A percentile compares a stretch with the other conserved stretches of the same genome.
These are phyloP conservation scores for Stercorarius parasiticus DNA, from an alignment of 2,113 vertebrate species.

Conservation along the genomic window DNA sequence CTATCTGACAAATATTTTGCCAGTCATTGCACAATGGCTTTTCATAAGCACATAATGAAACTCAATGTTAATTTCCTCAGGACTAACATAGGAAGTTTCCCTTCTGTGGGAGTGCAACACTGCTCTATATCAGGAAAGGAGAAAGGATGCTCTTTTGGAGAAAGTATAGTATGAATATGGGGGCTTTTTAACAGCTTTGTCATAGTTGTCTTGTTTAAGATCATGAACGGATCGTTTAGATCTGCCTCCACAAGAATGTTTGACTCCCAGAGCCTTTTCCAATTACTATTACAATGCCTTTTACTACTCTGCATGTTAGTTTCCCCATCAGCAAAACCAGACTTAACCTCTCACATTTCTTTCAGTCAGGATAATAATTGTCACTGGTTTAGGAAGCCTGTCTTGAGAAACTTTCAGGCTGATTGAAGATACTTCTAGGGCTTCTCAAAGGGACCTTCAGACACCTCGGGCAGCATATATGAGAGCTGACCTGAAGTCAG, in stretches of 20 bases:
- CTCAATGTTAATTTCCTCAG: background rate
- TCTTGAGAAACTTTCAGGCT: background rate
- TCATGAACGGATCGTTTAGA: background rate
- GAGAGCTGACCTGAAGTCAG: background rate
- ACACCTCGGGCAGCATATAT: background rate
- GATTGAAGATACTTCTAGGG: background rate
- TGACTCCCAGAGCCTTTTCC: background rate
- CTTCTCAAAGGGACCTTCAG: background rate
- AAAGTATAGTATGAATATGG: background rate
- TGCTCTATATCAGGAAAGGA: background rate
- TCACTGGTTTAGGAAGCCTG: background rate
- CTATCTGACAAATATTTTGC: background rate
- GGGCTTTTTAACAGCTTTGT: background rate
- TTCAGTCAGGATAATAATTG: background rate
- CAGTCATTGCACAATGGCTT: background rate
- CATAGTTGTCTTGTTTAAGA: background rate
- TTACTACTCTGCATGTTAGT: background rate
- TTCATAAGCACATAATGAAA: background rate
- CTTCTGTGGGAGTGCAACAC: background rate
- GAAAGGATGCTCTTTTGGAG: slow-evolving; percentile 4
- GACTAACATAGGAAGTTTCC: background rate
- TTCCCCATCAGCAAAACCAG: background rate
- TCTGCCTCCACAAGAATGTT: background rate
- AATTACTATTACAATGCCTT: background rate
- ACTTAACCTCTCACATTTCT: background rate